Percentiles rank a stretch among this genome's conserved stretches.
Evolutionary conservation across 64 coral and sea anemone genomes (phyloP).

Genomic region (Stylophora pistillata): DNA sequence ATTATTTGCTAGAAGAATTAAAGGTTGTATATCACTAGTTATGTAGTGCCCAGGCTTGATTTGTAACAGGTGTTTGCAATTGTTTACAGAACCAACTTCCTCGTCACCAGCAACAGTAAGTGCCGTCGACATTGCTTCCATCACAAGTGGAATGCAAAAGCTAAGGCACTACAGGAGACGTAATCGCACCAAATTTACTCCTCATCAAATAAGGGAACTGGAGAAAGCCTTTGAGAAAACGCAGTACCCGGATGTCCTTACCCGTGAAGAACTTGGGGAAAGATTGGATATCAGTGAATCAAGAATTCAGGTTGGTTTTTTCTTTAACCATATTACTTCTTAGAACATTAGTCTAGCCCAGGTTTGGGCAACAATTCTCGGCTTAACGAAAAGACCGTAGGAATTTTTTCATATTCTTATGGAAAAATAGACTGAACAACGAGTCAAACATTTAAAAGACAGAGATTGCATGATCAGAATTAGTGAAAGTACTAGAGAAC

Average conservation of each 20-base stretch:
- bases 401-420: no score
- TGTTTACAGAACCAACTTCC: background rate
- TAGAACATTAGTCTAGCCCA: background rate
- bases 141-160: slow-evolving; percentile 48
- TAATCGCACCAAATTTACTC: slow-evolving; percentile 92
- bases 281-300: slow-evolving; percentile 84
- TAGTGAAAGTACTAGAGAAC: no score
- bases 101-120: slow-evolving; percentile 2
- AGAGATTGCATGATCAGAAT: no score
- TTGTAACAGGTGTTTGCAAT: background rate
- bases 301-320: slow-evolving; percentile 83
- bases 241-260: slow-evolving; percentile 89
- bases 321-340: background rate
- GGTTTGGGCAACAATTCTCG: background rate
- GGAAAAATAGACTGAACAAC: no score
- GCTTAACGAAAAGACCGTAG: no score
- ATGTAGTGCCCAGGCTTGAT: background rate
- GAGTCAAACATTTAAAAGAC: no score
- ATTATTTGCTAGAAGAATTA: no score
- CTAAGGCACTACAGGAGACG: slow-evolving; percentile 71
- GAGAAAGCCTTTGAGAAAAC: slow-evolving; percentile 85
- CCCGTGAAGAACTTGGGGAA: slow-evolving; percentile 85
- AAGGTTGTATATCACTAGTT: background rate
- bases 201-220: slow-evolving; percentile 83
- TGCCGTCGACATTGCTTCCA: slow-evolving; percentile 24